Evolutionary conservation across 2,113 vertebrate species (phyloP), one percentile per base, ranked within the genome.

Genomic region (Carollia perspicillata): DNA sequence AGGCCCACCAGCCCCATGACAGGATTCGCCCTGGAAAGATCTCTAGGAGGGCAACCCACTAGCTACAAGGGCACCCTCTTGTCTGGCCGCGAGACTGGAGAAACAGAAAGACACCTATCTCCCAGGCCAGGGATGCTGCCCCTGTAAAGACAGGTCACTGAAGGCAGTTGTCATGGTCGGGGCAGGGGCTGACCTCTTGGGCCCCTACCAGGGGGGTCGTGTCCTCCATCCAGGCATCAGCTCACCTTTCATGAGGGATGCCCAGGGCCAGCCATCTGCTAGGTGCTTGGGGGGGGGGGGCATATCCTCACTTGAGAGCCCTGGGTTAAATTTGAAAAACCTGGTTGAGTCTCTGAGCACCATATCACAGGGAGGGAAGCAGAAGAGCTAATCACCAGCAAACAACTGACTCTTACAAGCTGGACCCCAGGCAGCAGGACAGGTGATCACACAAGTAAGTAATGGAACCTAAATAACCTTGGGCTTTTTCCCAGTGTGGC

Each of bases 41-140:
- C 14, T 40, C 33, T 28, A 8, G 5, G n/a, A 30, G 30, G 28
- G 74, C 88, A 44, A 23, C 30, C 8, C 66, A 30, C 40, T 18
- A 87, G 47, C 26, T 12, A 6, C 40, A 42, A 2, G 9, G 12
- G 23, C 44, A 8, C 10, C 5, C 17, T 49, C 10, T 17, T 5
- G 26, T 65, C 53, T 17, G 8, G 23, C 18, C 0, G 0, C 11
- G 2, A 30, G 5, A 14, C 42, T 1, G 3, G 42, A 26, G 3
- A 58, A 87, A 63, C 16, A n/a, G 30, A 88, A 35, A 49, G 35
- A 40, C 18, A 8, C 60, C 2, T 63, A 8, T 47, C 63, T 44
- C 17, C 13, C 0, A 0, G 20, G 42, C 51, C 8, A 28, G 6
- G 1, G 22, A 33, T 5, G 53, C 26, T 20, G 18, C 2, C 16